Base-by-base conservation (phyloP, 2,797 vertebrate species). In the Phyllotis vaccarum region DNA sequence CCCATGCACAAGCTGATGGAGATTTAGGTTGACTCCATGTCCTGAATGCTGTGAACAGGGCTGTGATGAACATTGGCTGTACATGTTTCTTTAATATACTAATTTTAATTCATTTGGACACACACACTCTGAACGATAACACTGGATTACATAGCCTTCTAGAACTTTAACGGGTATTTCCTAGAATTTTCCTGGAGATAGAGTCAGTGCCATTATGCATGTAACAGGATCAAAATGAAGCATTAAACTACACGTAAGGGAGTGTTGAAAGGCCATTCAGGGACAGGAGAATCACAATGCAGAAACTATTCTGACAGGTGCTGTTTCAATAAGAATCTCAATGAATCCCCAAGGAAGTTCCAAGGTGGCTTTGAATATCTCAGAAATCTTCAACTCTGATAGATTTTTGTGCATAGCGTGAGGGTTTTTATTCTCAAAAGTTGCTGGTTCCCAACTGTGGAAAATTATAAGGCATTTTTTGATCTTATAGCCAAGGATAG, bases 261-360 rank as follows among this genome's bases (percentile, higher is more conserved):
- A 90, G 75, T 31, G n/a, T 1, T 7, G 8, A 92, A 88, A 91
- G 81, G 8, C 22, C 94, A 89, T 56, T 72, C 13, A 58, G 11
- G 13, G 40, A 17, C 17, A 34, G 5, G 8, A 7, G n/a, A 68
- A 74, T 79, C 52, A 60, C 13, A 88, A 13, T 75, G 40, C 81
- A 88, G 46, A 94, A 87, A 86, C 85, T 6, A 64, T 93, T 76
- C 46, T 85, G 16, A 91, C 72, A 17, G 24, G 11, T 79, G 16
- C 3, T 43, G 9, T 89, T 90, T 91, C 43, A 90, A 83, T 8
- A 70, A 13, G 70, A 22, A 6, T 85, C 49, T 90, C 66, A 96
- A 43, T 34, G 21, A 91, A 95, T 79, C 90, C 22, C 31, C 62
- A 31, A 64, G 19, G 19, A 86, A 87, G 5, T 88, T 96, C 81